Evolutionary conservation across 2,888 invertebrate genomes (phyloP).

Genomic region (Entomobrya proxima): DNA sequence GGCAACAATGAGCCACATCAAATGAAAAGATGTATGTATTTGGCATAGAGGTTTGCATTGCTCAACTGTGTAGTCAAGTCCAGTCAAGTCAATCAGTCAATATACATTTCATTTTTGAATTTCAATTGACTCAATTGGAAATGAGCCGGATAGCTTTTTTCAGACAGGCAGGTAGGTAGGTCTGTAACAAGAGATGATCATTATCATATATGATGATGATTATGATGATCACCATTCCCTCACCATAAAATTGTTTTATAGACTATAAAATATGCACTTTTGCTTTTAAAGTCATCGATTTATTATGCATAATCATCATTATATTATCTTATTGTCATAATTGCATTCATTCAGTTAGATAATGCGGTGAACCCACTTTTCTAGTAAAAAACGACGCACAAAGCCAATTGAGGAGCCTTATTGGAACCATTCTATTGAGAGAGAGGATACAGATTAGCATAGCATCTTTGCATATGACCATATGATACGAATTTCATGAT

Average conservation of each 20-base stretch:
- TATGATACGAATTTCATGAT: conserved; percentile 26
- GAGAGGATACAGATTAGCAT: too few species aligned
- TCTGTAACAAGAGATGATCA: conserved; percentile 27
- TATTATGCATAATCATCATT: conserved; percentile 46
- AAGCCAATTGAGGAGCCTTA: background rate
- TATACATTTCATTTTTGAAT: background rate
- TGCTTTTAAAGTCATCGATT: conserved; percentile 30
- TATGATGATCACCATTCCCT: conserved; percentile 35
- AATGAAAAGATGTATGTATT: background rate
- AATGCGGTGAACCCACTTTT: conserved; percentile 12
- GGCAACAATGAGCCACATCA: background rate
- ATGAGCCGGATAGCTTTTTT: background rate
- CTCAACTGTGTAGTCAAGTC: background rate
- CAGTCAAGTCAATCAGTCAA: conserved; percentile 24
- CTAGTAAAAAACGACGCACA: conserved; percentile 10
- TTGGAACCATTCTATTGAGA: background rate
- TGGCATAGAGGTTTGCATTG: background rate
- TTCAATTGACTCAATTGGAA: background rate
- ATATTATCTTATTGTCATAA: conserved; percentile 43
- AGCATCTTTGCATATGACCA: too few species aligned
- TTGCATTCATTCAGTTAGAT: conserved; percentile 6
- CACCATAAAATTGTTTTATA: conserved; percentile 46
- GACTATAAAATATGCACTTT: conserved; percentile 37
- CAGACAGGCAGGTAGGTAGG: background rate
- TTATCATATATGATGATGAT: conserved; percentile 32